These are phyloP conservation scores for Lithosia quadra DNA, from an alignment of 2,888 invertebrate genomes.

Conservation along the genomic window DNA sequence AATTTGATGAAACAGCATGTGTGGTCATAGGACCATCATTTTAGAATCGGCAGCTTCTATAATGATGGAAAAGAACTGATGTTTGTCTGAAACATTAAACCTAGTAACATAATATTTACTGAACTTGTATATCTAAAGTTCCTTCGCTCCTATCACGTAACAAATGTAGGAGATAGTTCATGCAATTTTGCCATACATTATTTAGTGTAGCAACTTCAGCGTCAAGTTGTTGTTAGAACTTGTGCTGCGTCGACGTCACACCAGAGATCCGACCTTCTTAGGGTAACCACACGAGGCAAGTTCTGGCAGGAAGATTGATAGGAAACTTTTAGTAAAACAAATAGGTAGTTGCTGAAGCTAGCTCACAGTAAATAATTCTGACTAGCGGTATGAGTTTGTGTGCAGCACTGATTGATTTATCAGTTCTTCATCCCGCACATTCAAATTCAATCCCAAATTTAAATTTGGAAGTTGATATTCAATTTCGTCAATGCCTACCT, in stretches of 20 bases:
- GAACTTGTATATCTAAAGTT: background rate
- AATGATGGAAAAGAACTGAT: no score
- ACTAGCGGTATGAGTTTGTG: background rate
- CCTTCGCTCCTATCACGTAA: background rate
- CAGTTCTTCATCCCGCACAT: background rate
- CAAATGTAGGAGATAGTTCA: background rate
- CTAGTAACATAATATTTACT: background rate
- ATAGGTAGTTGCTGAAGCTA: background rate
- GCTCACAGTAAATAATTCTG: background rate
- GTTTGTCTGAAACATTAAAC: background rate
- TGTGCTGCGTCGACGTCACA: background rate
- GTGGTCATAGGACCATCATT: no score
- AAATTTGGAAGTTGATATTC: no score
- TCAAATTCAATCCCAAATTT: no score
- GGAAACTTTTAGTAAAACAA: background rate
- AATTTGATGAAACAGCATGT: no score
- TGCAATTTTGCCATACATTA: conserved; percentile 10
- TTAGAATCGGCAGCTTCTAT: no score
- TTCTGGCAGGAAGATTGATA: conserved; percentile 2
- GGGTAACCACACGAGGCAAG: background rate
- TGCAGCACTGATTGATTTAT: background rate
- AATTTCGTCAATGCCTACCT: no score
- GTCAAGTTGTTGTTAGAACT: conserved; percentile 12
- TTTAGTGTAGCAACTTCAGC: conserved; percentile 10
- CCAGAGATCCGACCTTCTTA: background rate